Conservation (phyloP, 2,888 invertebrate species). For the Oasisia sp. region DNA sequence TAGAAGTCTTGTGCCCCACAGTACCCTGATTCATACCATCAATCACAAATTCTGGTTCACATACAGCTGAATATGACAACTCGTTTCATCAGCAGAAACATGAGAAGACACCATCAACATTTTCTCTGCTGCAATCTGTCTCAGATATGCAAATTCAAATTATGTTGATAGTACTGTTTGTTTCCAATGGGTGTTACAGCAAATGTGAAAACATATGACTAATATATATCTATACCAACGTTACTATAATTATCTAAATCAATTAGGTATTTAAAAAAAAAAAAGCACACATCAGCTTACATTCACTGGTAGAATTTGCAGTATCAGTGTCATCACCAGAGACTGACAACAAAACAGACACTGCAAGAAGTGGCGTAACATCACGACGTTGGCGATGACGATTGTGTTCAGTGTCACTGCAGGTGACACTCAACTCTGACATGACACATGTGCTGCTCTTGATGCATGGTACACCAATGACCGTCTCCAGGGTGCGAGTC, state of each 20-base stretch:
- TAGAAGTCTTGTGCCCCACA: no score
- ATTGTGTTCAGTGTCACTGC: not conserved
- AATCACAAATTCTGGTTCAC: not conserved
- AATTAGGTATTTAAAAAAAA: not conserved
- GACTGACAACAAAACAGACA: not conserved
- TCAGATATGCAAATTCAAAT: not conserved
- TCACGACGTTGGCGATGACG: not conserved
- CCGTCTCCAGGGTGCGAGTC: not conserved
- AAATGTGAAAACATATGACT: not conserved
- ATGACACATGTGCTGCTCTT: not conserved
- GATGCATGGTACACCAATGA: not conserved
- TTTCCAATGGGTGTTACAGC: not conserved
- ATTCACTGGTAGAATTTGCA: not conserved
- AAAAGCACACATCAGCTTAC: not conserved
- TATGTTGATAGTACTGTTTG: not conserved
- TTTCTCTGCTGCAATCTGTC: not conserved
- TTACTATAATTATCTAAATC: not conserved
- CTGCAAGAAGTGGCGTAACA: not conserved
- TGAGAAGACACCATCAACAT: not conserved
- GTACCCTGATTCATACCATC: no score
- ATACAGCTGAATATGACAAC: not conserved
- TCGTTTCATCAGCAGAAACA: not conserved
- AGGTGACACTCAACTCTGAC: slow-evolving; percentile 9
- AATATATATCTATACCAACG: not conserved
- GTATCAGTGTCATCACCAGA: not conserved